Evolutionary conservation across 2,113 vertebrate species (phyloP), one percentile per base, ranked within the genome.

Genomic region (Ailurus styani): DNA sequence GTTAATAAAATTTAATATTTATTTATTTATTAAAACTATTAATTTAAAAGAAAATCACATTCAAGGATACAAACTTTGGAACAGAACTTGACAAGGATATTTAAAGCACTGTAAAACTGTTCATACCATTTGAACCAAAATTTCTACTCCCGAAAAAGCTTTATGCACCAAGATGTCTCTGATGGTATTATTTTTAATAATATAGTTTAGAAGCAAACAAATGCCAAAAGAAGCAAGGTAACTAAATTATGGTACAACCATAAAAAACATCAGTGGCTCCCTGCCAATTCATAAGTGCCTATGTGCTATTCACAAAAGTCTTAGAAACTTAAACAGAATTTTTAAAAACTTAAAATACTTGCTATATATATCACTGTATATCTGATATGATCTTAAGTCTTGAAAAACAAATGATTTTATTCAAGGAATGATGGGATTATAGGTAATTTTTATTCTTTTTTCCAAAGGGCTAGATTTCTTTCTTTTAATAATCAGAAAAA

Each of bases 51-150:
- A 88, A 73, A 95, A 82, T 47, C 40, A 10, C 72, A 94, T 13
- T 70, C 54, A 86, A 97, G 34, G 31, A 92, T 68, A 90, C 14
- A 82, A 72, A 66, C 17, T 95, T 72, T 73, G 54, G 15, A 93
- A 96, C 15, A 94, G 62, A 96, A 73, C 14, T 37, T 94, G 42
- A 93, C 37, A 66, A 62, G 20, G 5, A 45, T 89, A 93, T 77
- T 95, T 94, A 79, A 93, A 97, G 45, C 95, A 79, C 7, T n/a
- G 90, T 92, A 87, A 89, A 88, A 72, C 37, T 57, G 93, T 15
- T 95, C n/a, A 11, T 73, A 82, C 8, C 21, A 95, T 12, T 34
- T 94, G 25, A 95, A 45, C 40, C 54, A 81, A 64, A 93, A 85
- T 87, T 91, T 93, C 54, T 31, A 40, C 29, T 52, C 31, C 70